These are phyloP conservation scores for Danio jaintianensis DNA, from an alignment of 2,797 vertebrate genomes.

Conservation along the genomic window DNA sequence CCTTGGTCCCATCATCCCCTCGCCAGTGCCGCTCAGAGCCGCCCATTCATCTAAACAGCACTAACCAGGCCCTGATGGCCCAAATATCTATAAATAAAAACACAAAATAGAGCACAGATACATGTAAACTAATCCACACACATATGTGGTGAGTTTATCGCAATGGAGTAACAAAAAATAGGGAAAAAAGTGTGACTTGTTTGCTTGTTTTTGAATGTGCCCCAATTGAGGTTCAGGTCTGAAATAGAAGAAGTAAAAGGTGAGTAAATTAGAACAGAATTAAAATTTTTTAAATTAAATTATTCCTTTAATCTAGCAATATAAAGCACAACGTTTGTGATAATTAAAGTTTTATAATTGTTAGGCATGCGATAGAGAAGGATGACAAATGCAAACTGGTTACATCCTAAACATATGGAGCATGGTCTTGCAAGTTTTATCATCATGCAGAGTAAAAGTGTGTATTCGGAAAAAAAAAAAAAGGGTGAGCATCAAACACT, in stretches of 20 bases:
- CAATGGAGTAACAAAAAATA: neutral
- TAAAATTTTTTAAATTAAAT: too few species aligned
- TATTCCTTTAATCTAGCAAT: neutral
- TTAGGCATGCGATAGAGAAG: neutral
- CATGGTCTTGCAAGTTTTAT: too few species aligned
- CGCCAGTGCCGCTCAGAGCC: conserved; percentile 14
- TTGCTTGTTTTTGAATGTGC: neutral
- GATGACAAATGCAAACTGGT: neutral
- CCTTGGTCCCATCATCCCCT: conserved; percentile 83
- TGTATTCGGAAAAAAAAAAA: neutral
- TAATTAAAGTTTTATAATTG: neutral
- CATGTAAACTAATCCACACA: neutral
- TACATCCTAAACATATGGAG: too few species aligned
- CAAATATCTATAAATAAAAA: conserved; percentile 17
- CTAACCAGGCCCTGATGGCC: conserved; percentile 37
- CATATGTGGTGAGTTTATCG: neutral
- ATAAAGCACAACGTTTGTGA: neutral
- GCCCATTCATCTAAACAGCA: conserved; percentile 33
- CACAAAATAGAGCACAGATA: neutral
- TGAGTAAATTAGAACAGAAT: too few species aligned
- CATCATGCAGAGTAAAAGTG: neutral
- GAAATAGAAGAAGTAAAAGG: too few species aligned
- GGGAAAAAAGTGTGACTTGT: neutral
- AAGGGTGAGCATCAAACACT: neutral
- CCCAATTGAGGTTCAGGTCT: too few species aligned